Conservation (phyloP, 2,113 vertebrate species). For the Hystrix cristata region DNA sequence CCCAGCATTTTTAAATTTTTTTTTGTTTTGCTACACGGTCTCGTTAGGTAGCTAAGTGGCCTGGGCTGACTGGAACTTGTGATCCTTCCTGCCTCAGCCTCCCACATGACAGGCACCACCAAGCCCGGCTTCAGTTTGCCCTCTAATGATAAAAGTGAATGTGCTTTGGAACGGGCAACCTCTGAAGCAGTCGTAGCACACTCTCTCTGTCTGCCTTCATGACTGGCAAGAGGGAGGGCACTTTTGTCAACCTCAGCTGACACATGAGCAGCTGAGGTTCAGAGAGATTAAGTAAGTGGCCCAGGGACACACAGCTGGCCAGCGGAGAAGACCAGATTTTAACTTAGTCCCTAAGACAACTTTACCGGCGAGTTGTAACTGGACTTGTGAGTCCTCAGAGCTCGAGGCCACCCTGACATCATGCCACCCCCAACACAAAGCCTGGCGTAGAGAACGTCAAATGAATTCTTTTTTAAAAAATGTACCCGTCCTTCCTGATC, state of each 20-base stretch:
- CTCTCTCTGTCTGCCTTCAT: neutral
- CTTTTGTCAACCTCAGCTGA: neutral
- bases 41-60: neutral
- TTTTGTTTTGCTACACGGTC: neutral
- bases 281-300: neutral
- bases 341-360: neutral
- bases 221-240: neutral
- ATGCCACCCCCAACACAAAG: neutral
- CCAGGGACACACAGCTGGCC: neutral
- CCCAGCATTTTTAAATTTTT: neutral
- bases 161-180: accelerated
- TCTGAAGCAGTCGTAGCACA: neutral
- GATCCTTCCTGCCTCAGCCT: neutral
- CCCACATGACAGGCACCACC: neutral
- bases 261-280: neutral
- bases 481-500: constrained; percentile 33
- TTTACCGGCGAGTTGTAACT: accelerated
- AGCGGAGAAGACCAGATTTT: neutral
- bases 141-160: neutral
- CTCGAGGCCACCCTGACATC: accelerated
- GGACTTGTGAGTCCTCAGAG: too few species aligned
- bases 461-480: neutral
- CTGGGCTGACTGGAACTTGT: neutral
- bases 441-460: neutral
- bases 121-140: neutral